These are phyloP conservation scores for Bursaphelenchus mucronatus DNA, from an alignment of 1,140 invertebrate genomes.

Conservation along the genomic window DNA sequence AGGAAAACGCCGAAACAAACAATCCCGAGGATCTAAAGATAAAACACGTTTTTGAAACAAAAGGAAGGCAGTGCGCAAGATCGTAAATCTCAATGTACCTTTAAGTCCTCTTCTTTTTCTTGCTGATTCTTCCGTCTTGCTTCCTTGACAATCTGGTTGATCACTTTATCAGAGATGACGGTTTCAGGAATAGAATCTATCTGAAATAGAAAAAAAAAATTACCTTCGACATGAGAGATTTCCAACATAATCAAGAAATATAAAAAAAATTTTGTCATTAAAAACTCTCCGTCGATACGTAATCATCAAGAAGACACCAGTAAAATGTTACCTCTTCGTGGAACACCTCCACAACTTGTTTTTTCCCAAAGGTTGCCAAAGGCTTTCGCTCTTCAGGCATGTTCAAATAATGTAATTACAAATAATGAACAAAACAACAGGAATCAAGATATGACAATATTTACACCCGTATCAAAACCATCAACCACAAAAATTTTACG, in stretches of 20 bases:
- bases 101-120: neutral
- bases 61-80: too few relatives aligned
- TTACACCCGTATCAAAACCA: too few relatives aligned
- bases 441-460: too few relatives aligned
- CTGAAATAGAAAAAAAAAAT: neutral
- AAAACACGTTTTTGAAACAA: neutral
- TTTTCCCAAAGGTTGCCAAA: too few relatives aligned
- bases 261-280: neutral
- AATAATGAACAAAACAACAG: too few relatives aligned
- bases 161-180: neutral
- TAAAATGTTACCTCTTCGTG: neutral
- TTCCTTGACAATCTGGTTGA: constrained; percentile 8
- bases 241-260: neutral
- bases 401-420: too few relatives aligned
- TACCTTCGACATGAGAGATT: neutral
- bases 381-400: too few relatives aligned
- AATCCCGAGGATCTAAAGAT: neutral
- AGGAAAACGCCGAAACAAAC: constrained; percentile 5
- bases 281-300: neutral
- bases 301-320: neutral
- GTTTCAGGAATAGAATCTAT: too few relatives aligned
- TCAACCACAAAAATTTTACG: too few relatives aligned
- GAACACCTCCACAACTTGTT: too few relatives aligned
- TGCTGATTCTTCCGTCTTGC: neutral
- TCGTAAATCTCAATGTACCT: neutral